Percentiles rank a stretch among this genome's conserved stretches.
phyloP scores from a whole-genome alignment of 2,113 vertebrate species.

The Gracilinanus agilis region DNA sequence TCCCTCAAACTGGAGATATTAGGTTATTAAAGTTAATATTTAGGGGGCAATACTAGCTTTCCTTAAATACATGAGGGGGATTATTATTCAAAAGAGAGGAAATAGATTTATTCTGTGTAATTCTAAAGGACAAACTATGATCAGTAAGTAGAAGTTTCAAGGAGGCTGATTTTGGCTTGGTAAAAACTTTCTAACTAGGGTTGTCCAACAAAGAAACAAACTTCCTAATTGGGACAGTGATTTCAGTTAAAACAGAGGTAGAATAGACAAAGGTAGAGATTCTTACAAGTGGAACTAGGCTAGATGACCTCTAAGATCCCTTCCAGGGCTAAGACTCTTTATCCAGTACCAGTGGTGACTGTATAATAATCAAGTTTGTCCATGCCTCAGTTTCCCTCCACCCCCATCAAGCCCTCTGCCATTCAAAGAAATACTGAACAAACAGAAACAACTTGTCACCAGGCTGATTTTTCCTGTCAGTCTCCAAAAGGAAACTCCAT shows the following conservation, averaged over 20 bases:
- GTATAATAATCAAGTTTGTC: neutral
- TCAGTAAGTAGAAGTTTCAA: conserved; percentile 10
- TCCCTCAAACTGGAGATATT: neutral
- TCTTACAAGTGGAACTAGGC: conserved; percentile 16
- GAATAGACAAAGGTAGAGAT: neutral
- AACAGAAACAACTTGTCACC: neutral
- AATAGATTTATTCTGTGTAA: neutral
- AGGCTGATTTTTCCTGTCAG: neutral
- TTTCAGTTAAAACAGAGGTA: neutral
- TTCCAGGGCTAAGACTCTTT: neutral
- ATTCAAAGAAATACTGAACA: neutral
- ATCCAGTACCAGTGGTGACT: conserved; percentile 23
- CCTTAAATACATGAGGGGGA: neutral
- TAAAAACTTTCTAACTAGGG: neutral
- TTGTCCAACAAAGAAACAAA: neutral
- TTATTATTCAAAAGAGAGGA: neutral
- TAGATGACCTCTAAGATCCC: neutral
- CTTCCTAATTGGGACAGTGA: neutral
- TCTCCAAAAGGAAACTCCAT: conserved; percentile 42
- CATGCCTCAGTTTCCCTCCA: neutral
- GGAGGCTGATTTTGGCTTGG: conserved; percentile 33
- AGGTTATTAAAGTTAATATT: neutral
- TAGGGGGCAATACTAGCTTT: neutral
- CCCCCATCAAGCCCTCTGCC: neutral
- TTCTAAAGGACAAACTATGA: neutral